Conservation (phyloP, 1,140 invertebrate species). For the Drosophila bipectinata region DNA sequence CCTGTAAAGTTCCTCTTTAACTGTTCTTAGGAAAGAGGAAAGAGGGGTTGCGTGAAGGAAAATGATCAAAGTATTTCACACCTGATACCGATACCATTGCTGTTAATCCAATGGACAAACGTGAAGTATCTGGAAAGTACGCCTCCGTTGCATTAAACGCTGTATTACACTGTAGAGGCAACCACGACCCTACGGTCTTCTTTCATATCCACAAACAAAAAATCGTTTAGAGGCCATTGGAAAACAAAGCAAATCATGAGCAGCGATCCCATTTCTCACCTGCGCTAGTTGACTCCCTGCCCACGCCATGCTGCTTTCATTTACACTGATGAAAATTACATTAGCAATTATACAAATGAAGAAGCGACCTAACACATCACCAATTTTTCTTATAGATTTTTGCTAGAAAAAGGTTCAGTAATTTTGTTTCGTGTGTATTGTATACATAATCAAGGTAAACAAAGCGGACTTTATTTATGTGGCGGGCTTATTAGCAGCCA, state of each 20-base stretch:
- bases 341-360: no score
- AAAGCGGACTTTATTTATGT: constrained; percentile 46
- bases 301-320: neutral
- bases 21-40: no score
- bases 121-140: constrained; percentile 26
- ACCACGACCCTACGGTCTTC: constrained; percentile 33
- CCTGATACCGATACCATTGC: constrained; percentile 45
- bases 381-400: no score
- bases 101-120: constrained; percentile 52
- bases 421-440: constrained; percentile 1
- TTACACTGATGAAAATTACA: neutral
- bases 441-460: constrained; percentile 64
- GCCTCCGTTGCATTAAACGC: constrained; percentile 27
- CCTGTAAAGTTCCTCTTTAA: no score
- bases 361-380: no score
- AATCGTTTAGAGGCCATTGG: constrained; percentile 45
- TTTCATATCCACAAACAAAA: constrained; percentile 18
- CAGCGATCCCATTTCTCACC: constrained; percentile 47
- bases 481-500: constrained; percentile 46
- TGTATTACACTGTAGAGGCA: constrained; percentile 25
- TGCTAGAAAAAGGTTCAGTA: neutral
- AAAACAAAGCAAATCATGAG: constrained; percentile 52
- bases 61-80: constrained; percentile 73
- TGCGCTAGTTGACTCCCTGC: constrained; percentile 21
- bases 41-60: constrained; percentile 4